Conservation (phyloP, 2,888 invertebrate species). For the Digitonthophagus gazella region DNA sequence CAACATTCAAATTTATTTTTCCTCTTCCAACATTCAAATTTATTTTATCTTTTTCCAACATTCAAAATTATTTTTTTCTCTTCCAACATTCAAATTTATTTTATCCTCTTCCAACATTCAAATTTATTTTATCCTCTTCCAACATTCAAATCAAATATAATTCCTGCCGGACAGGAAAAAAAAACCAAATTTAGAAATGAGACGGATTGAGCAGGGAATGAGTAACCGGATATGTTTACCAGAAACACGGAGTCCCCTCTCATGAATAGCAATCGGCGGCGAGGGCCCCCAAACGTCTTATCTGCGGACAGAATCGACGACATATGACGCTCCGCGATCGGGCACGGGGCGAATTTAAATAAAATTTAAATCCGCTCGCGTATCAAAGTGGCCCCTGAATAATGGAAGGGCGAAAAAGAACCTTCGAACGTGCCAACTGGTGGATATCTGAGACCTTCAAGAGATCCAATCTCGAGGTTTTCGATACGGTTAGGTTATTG, state of each 20-base stretch:
- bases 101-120: no score
- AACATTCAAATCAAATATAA: not conserved
- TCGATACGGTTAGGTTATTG: no score
- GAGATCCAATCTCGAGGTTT: not conserved
- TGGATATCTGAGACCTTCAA: not conserved
- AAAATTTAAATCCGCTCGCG: conserved; percentile 11
- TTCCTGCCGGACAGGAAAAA: no score
- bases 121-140: not conserved
- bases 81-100: no score
- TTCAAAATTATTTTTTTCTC: no score
- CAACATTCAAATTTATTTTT: no score
- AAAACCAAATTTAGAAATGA: conserved; percentile 2
- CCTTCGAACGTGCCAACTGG: not conserved
- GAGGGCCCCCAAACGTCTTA: conserved; percentile 30
- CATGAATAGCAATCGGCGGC: conserved; percentile 41
- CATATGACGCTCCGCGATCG: conserved; percentile 13
- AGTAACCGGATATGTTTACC: conserved; percentile 42
- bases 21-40: no score
- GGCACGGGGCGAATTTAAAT: conserved; percentile 11
- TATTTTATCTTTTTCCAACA: no score
- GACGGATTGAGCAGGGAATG: not conserved
- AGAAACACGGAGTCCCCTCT: conserved; percentile 40
- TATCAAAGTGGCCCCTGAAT: conserved; percentile 10
- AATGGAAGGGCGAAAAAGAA: not conserved
- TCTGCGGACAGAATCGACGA: conserved; percentile 26